These are phyloP conservation scores for Scophthalmus maximus DNA, from an alignment of 2,113 vertebrate genomes.

Conservation along the genomic window DNA sequence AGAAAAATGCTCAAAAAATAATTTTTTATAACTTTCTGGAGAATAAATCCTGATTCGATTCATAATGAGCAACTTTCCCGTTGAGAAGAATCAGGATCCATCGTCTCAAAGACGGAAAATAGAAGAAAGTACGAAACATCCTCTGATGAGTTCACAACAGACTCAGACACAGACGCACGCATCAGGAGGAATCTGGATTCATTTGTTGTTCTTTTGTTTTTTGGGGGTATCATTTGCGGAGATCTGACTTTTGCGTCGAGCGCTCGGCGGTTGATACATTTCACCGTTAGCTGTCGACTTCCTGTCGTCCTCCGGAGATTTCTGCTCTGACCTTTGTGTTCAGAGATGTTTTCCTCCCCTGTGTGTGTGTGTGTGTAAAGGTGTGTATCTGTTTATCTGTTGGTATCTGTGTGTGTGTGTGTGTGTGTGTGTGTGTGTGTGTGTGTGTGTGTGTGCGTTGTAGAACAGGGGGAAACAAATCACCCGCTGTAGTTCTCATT, in stretches of 20 bases:
- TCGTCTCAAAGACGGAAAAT: too few relatives aligned
- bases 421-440: conserved; percentile 32
- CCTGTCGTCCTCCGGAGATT: conserved; percentile 69
- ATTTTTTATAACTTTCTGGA: background rate
- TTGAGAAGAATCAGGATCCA: background rate
- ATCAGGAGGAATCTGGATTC: too few relatives aligned
- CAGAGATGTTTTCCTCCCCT: conserved; percentile 65
- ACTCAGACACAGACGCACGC: too few relatives aligned
- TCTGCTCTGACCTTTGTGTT: conserved; percentile 81
- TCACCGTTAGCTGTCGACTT: conserved; percentile 65
- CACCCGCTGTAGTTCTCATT: conserved; percentile 80
- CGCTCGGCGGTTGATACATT: conserved; percentile 43
- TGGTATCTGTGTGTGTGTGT: conserved; percentile 11
- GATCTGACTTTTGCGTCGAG: conserved; percentile 26
- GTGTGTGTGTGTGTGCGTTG: conserved; percentile 42
- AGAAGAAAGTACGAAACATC: too few relatives aligned
- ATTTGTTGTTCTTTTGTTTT: too few relatives aligned
- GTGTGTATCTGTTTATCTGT: conserved; percentile 31
- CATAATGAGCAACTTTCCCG: background rate
- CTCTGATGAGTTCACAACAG: too few relatives aligned
- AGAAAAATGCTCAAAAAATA: too few relatives aligned
- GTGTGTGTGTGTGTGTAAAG: conserved; percentile 25
- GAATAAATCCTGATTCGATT: too few relatives aligned
- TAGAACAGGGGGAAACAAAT: conserved; percentile 78
- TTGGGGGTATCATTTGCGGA: conserved; percentile 48